Percentiles rank a stretch among this genome's conserved stretches.
These are phyloP conservation scores for Peromyscus polionotus DNA, from an alignment of 2,113 vertebrate species.

Conservation along the genomic window DNA sequence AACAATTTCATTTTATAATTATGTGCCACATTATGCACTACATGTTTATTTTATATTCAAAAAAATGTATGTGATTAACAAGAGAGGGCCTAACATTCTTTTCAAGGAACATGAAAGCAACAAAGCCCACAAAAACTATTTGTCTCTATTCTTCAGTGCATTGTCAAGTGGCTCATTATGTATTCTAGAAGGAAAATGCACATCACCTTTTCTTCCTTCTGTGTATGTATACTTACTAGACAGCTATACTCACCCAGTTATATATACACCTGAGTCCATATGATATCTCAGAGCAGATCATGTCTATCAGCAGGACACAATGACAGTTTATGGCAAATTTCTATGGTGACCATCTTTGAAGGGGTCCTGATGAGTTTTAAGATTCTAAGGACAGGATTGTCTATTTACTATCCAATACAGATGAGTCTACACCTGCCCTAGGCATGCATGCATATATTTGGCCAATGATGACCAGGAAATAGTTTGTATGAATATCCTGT, in stretches of 20 bases:
- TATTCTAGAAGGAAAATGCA: background rate
- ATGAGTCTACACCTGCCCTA: too few species aligned
- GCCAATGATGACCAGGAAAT: background rate
- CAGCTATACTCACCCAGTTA: background rate
- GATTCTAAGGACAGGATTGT: background rate
- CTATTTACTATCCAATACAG: background rate
- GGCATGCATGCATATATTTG: background rate
- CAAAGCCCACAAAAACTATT: background rate
- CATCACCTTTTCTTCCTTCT: background rate
- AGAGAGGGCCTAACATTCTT: background rate
- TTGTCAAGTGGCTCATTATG: background rate
- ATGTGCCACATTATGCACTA: background rate
- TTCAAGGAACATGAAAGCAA: background rate
- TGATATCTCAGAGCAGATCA: background rate
- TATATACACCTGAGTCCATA: rapidly evolving
- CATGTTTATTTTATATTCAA: background rate
- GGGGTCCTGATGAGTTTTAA: background rate
- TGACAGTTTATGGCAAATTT: background rate
- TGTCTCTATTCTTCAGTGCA: background rate
- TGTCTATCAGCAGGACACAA: background rate
- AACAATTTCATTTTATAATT: background rate
- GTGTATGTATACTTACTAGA: background rate
- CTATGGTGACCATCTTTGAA: background rate
- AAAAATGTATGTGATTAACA: background rate
- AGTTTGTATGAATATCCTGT: background rate